Evolutionary conservation across 2,888 invertebrate species (phyloP).

Genomic region (Agrotis puta): DNA sequence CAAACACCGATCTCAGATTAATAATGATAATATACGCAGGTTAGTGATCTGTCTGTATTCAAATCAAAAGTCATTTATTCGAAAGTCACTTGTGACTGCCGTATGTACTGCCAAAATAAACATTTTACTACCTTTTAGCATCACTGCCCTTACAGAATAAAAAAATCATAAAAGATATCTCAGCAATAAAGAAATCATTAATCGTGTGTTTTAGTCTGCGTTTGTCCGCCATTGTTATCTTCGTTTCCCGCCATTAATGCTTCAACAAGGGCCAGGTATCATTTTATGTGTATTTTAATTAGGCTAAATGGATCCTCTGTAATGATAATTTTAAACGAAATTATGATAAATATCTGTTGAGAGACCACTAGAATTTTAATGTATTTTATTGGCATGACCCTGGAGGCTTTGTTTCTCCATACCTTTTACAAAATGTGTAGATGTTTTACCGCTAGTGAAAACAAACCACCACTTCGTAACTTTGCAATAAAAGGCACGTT

Average conservation of each 20-base stretch:
- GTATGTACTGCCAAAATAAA: background rate
- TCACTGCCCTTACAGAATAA: background rate
- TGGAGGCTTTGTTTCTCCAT: slow-evolving; percentile 10
- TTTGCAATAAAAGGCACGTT: background rate
- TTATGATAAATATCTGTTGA: slow-evolving; percentile 46
- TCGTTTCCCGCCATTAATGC: slow-evolving; percentile 35
- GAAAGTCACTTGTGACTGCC: too few species aligned
- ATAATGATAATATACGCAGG: too few species aligned
- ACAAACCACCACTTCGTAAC: background rate
- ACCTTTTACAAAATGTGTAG: slow-evolving; percentile 1
- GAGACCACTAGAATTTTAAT: slow-evolving; percentile 28
- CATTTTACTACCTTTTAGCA: background rate
- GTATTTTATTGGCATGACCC: slow-evolving; percentile 16
- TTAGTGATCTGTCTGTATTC: too few species aligned
- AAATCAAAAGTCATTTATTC: too few species aligned
- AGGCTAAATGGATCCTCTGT: slow-evolving; percentile 43
- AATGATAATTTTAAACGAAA: slow-evolving; percentile 46
- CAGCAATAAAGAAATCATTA: slow-evolving; percentile 1
- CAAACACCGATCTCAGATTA: too few species aligned
- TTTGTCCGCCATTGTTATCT: slow-evolving; percentile 31
- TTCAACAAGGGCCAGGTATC: slow-evolving; percentile 17
- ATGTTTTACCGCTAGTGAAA: background rate
- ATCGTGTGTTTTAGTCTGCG: background rate
- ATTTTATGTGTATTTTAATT: slow-evolving; percentile 59
- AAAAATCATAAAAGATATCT: background rate